These are phyloP conservation scores for Etheostoma spectabile DNA, from an alignment of 2,113 vertebrate genomes.

Conservation along the genomic window DNA sequence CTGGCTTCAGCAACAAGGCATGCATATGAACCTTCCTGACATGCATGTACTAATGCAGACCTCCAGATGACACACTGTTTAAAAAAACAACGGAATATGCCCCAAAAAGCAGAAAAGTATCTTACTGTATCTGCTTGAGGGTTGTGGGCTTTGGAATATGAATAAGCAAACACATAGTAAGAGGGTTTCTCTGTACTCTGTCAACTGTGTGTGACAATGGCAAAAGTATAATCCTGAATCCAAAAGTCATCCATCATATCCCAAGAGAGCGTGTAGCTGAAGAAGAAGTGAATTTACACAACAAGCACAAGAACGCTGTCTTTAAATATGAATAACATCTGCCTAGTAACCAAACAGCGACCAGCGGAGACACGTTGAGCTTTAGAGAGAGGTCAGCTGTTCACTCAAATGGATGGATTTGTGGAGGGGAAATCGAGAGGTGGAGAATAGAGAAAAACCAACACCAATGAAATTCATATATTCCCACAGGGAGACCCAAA, in stretches of 20 bases:
- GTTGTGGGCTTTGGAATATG: slow-evolving; percentile 50
- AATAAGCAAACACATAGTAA: slow-evolving; percentile 73
- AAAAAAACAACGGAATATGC: background rate
- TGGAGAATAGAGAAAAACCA: slow-evolving; percentile 4
- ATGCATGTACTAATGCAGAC: slow-evolving; percentile 17
- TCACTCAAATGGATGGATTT: slow-evolving; percentile 38
- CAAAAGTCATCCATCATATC: slow-evolving; percentile 33
- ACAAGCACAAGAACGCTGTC: slow-evolving; percentile 55
- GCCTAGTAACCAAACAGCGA: slow-evolving; percentile 76
- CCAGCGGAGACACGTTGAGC: slow-evolving; percentile 27
- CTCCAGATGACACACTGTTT: background rate
- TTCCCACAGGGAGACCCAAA: slow-evolving; percentile 28
- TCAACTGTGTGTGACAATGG: slow-evolving; percentile 53
- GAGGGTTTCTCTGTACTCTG: slow-evolving; percentile 76
- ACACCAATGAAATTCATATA: slow-evolving; percentile 28
- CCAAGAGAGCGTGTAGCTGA: slow-evolving; percentile 39
- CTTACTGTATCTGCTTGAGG: slow-evolving; percentile 9
- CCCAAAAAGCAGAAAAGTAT: background rate
- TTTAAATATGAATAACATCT: slow-evolving; percentile 85
- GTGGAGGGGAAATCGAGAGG: slow-evolving; percentile 1
- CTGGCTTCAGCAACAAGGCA: slow-evolving; percentile 12
- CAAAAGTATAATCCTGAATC: slow-evolving; percentile 43
- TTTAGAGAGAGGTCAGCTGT: slow-evolving; percentile 53
- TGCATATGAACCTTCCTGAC: background rate
- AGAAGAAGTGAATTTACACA: slow-evolving; percentile 66